A percentile compares a stretch with the other conserved stretches of the same genome.
phyloP scores from a whole-genome alignment of 2,113 vertebrate species.

The Erpornis zantholeuca region DNA sequence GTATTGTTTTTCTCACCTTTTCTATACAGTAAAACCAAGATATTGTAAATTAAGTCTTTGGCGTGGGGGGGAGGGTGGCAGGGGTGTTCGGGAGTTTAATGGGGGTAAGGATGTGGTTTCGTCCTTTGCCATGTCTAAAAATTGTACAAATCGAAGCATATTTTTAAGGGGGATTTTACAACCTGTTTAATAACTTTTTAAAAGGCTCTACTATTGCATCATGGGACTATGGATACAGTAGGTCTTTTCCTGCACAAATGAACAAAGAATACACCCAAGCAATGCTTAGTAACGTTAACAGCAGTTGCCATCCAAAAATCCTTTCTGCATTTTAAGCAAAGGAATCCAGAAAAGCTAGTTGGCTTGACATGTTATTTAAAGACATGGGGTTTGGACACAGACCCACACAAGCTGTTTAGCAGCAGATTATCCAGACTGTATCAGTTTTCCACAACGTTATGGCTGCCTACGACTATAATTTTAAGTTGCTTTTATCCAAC shows the following conservation, averaged over 20 bases:
- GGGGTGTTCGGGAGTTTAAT: background rate
- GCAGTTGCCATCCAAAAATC: background rate
- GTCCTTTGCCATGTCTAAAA: constrained; percentile 12
- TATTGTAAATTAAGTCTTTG: background rate
- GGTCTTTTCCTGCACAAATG: background rate
- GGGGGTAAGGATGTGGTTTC: background rate
- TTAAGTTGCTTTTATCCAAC: background rate
- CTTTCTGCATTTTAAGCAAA: background rate
- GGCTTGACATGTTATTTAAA: constrained; percentile 24
- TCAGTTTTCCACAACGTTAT: background rate
- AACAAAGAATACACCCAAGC: background rate
- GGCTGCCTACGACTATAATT: background rate
- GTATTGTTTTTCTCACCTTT: constrained; percentile 62
- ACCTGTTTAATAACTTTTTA: constrained; percentile 64
- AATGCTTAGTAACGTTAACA: background rate
- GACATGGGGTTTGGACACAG: background rate
- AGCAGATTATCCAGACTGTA: constrained; percentile 17
- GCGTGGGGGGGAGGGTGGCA: background rate
- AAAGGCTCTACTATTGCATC: constrained; percentile 37
- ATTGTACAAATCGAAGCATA: background rate
- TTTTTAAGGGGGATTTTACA: constrained; percentile 46
- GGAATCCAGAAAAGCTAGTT: background rate
- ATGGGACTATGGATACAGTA: background rate
- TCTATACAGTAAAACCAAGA: background rate
- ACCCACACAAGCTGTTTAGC: constrained; percentile 2